Conservation (phyloP, 2,888 invertebrate genomes). For the Ennomos erosarius region DNA sequence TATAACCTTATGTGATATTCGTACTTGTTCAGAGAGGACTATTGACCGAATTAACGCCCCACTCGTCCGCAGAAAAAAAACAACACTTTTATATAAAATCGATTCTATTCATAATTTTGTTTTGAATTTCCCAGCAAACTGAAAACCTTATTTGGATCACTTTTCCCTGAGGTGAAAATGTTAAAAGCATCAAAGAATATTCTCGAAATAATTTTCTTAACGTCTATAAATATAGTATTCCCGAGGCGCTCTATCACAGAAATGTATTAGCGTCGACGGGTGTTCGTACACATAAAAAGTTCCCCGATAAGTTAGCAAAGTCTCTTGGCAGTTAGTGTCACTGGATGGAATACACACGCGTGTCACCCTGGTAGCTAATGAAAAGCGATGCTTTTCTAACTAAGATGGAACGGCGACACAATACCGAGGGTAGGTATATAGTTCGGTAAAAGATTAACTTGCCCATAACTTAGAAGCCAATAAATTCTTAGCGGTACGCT, state of each 20-base stretch:
- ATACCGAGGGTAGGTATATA: slow-evolving; percentile 39
- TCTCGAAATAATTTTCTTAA: slow-evolving; percentile 35
- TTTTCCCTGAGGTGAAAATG: slow-evolving; percentile 24
- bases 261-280: slow-evolving; percentile 40
- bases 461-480: slow-evolving; percentile 53
- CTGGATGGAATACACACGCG: slow-evolving; percentile 54
- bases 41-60: slow-evolving; percentile 59
- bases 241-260: slow-evolving; percentile 31
- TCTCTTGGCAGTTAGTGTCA: slow-evolving; percentile 52
- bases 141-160: slow-evolving; percentile 17
- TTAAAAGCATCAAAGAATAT: slow-evolving; percentile 29
- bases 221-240: slow-evolving; percentile 35
- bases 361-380: slow-evolving; percentile 63
- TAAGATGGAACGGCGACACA: slow-evolving; percentile 62
- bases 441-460: slow-evolving; percentile 55
- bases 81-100: not conserved
- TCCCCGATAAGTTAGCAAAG: slow-evolving; percentile 54
- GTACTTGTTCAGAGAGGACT: slow-evolving; percentile 25
- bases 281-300: slow-evolving; percentile 51
- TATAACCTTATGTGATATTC: slow-evolving; percentile 43
- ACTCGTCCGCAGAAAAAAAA: slow-evolving; percentile 33
- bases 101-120: slow-evolving; percentile 18
- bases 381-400: slow-evolving; percentile 72
- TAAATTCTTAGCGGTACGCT: slow-evolving; percentile 63
- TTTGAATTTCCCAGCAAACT: slow-evolving; percentile 5